Evolutionary conservation across 1,140 invertebrate species (phyloP), one percentile per base, ranked within the genome.

Genomic region (Hirudo medicinalis): DNA sequence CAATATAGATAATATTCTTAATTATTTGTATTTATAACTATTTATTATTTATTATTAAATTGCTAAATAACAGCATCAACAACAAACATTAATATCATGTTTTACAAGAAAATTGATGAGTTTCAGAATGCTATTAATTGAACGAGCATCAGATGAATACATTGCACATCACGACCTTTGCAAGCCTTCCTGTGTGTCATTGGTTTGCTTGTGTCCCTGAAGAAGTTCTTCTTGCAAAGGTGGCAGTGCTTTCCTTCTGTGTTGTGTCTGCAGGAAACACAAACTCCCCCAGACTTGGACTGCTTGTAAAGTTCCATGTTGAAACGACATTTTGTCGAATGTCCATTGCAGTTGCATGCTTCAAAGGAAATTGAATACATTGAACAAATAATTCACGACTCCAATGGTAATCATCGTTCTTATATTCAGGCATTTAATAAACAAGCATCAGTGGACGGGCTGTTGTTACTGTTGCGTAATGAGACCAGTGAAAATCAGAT

Each of bases 311-410:
- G 86, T 82, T 98, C 94, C 89, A 94, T 94, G 86, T 96, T 97
- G 87, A 99, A 98, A 73, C 91, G 89, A 82, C 95, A 99, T 78
- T 91, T 88, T 71, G 92, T 87, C 11, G 95, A 92, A 84, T 98
- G 95, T 54, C 90, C 87, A 82, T 98, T 97, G 85, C 95, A 98
- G 83, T 97, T 94, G 86, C 95, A 99, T 74, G 90, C 95, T 97
- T 49, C 43, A 49, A 49, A 49, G 43, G 43, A 49, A 49, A 49
- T 49, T 49, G 11, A 32, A 63, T 63, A 13, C 22, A 19, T 63
- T 63, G 20, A 63, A 63, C 19, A 63, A 63, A 63, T 63, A 32
- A 63, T 63, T 32, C 9, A 22, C 19, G 11, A 49, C 43, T 49
- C 43, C 11, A 49, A 36, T 6, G 32, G 2, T 36, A 36, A 36